phyloP scores from a whole-genome alignment of 2,888 invertebrate species.

The Himalopsyche kuldschensis region DNA sequence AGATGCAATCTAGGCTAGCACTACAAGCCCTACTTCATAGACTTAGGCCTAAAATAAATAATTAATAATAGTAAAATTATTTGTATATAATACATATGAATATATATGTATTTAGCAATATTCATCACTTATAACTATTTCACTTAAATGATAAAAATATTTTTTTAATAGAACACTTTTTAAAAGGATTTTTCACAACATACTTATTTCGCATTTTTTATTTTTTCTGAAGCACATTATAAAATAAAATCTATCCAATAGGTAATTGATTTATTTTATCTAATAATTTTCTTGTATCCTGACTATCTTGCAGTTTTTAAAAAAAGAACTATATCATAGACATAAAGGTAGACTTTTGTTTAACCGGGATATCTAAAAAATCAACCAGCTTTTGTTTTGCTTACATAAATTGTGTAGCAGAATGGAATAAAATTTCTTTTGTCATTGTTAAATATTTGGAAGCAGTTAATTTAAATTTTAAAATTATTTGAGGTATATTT shows the following conservation, averaged over 20 bases:
- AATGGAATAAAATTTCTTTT: too few relatives aligned
- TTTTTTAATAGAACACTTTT: not conserved
- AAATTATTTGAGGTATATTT: too few relatives aligned
- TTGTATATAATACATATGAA: not conserved
- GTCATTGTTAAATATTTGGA: too few relatives aligned
- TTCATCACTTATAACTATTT: not conserved
- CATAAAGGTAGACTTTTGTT: too few relatives aligned
- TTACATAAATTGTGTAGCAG: too few relatives aligned
- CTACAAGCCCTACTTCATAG: not conserved
- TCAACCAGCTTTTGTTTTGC: too few relatives aligned
- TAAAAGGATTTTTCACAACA: not conserved
- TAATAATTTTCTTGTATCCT: too few relatives aligned
- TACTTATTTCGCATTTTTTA: not conserved
- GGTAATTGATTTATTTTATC: too few relatives aligned
- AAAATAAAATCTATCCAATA: not conserved
- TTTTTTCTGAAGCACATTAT: not conserved
- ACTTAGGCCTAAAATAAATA: not conserved
- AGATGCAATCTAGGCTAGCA: not conserved
- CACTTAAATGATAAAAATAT: not conserved
- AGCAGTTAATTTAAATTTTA: too few relatives aligned
- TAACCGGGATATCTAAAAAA: too few relatives aligned
- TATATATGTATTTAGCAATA: not conserved
- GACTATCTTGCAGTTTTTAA: too few relatives aligned
- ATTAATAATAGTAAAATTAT: not conserved
- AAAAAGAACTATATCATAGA: too few relatives aligned